Percentiles rank a stretch among this genome's conserved stretches.
These are phyloP conservation scores for Exephanes ischioxanthus DNA, from an alignment of 2,888 invertebrate genomes.

Conservation along the genomic window DNA sequence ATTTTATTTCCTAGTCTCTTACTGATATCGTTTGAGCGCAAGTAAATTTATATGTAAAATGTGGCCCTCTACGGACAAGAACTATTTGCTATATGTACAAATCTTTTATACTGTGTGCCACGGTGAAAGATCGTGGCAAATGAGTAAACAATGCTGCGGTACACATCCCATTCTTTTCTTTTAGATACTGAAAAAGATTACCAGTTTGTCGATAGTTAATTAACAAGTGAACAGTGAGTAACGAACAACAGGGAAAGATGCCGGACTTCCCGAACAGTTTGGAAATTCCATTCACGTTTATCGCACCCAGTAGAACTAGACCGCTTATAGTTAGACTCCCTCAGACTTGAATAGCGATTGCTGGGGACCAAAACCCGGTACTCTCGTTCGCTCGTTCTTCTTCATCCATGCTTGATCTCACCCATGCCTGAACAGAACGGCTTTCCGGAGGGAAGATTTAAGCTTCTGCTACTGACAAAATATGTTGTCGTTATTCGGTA, in stretches of 20 bases:
- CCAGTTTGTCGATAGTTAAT: conserved; percentile 5
- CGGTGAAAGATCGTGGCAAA: too few species aligned
- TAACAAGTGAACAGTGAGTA: conserved; percentile 3
- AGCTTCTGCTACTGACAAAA: conserved; percentile 64
- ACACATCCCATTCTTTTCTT: background rate
- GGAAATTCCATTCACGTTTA: conserved; percentile 48
- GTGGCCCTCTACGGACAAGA: too few species aligned
- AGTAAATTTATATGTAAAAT: too few species aligned
- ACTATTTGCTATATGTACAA: too few species aligned
- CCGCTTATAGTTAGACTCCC: conserved; percentile 62
- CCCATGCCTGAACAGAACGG: conserved; percentile 43
- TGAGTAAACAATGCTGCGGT: background rate
- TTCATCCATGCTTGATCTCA: conserved; percentile 47
- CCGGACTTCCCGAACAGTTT: conserved; percentile 28
- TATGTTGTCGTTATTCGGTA: conserved; percentile 65
- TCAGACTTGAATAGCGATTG: conserved; percentile 50
- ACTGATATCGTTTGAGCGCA: background rate
- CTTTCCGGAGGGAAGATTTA: conserved; percentile 60
- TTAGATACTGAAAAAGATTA: background rate
- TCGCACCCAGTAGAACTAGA: conserved; percentile 57
- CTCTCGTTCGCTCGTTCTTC: conserved; percentile 38
- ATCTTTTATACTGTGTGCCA: too few species aligned
- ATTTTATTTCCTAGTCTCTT: background rate
- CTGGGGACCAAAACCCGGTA: conserved; percentile 51
- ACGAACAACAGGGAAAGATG: background rate